phyloP scores from a whole-genome alignment of 1,140 invertebrate species.

The Atta colombica region DNA sequence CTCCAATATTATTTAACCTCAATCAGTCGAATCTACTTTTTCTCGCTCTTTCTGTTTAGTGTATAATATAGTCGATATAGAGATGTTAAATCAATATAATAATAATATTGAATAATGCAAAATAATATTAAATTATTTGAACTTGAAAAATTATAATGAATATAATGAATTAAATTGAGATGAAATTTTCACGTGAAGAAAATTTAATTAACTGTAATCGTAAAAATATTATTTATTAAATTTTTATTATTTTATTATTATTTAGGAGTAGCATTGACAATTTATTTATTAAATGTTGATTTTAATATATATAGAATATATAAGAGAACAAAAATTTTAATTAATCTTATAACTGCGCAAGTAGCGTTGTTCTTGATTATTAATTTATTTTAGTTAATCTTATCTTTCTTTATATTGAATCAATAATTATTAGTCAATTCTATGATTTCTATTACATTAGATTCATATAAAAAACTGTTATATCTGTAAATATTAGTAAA shows the following conservation, averaged over 20 bases:
- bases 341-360: background rate
- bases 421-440: background rate
- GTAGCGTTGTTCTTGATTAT: background rate
- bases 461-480: too few species aligned
- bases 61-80: background rate
- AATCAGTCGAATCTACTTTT: background rate
- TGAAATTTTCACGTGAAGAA: background rate
- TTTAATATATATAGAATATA: background rate
- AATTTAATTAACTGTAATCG: background rate
- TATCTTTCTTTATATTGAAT: background rate
- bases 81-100: background rate
- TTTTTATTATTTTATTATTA: too few species aligned
- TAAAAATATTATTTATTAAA: background rate
- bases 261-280: background rate
- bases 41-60: background rate
- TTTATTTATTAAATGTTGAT: background rate
- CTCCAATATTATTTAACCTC: background rate
- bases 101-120: background rate
- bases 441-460: too few species aligned
- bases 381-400: constrained; percentile 19
- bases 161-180: background rate
- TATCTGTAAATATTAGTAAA: too few species aligned
- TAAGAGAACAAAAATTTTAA: background rate
- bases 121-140: background rate
- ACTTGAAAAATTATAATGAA: background rate